These are phyloP conservation scores for Drosophila pseudoananassae DNA, from an alignment of 1,140 invertebrate genomes.

Conservation along the genomic window DNA sequence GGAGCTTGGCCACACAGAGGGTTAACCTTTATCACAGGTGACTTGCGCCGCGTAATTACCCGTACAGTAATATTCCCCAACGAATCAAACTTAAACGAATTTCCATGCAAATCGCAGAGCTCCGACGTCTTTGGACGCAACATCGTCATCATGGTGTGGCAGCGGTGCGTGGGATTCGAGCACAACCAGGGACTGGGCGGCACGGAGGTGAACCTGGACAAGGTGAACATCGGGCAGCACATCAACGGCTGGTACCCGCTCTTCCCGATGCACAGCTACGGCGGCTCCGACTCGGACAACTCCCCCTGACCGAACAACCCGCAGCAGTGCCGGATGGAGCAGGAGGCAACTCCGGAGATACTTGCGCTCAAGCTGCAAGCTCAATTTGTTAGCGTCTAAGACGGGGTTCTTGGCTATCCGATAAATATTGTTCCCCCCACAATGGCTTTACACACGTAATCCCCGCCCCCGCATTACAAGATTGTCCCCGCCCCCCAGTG, in stretches of 20 bases:
- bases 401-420: constrained; percentile 17
- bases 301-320: constrained; percentile 87
- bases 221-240: constrained; percentile 90
- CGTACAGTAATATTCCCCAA: constrained; percentile 12
- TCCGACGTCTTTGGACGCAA: constrained; percentile 91
- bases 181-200: constrained; percentile 95
- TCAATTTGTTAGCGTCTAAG: constrained; percentile 78
- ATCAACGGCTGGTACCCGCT: constrained; percentile 95
- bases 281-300: constrained; percentile 88
- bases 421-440: constrained; percentile 13
- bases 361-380: constrained; percentile 50
- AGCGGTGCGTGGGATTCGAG: constrained; percentile 92
- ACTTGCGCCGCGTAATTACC: constrained; percentile 58
- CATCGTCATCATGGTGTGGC: constrained; percentile 94
- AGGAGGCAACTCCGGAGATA: constrained; percentile 12
- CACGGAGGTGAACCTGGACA: constrained; percentile 92
- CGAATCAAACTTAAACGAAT: constrained; percentile 46
- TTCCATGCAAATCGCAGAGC: constrained; percentile 84
- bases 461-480: not conserved
- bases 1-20: not conserved
- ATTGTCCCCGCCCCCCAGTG: constrained; percentile 11
- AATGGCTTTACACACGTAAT: constrained; percentile 8
- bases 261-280: constrained; percentile 91
- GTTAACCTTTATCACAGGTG: constrained; percentile 7
- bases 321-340: constrained; percentile 54